Evolutionary conservation across 2,888 invertebrate species (phyloP), one percentile per base, ranked within the genome.

Genomic region (Clistopyga incitator): DNA sequence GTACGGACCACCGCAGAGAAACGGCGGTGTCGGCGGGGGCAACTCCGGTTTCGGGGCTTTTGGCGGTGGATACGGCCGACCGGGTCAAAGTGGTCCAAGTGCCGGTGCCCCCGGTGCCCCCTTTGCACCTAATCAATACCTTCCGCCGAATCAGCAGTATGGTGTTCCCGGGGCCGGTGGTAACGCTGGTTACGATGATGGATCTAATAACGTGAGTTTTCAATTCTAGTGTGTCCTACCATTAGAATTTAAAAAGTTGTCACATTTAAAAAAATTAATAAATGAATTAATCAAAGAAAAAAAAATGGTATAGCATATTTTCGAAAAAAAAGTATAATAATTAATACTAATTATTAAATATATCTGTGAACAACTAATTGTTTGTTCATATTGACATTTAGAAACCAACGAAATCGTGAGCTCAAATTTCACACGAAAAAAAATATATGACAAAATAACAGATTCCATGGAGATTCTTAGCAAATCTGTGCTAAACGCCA

Each of bases 121-220:
- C 76, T 86, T 72, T 59, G 86, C 84, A 42, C 72, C 82, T 64
- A 86, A 85, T 86, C 89, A 90, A 88, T 91, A 91, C 85, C 87
- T 90, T 75, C 90, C 91, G 47, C 90, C 91, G 56, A 89, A 90
- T 87, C 91, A 90, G 87, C 89, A 88, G 80, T 91, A 91, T 80
- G 90, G 88, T 1, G 87, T 88, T 42, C 90, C 90, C n/a, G 85
- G 85, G n/a, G 76, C 59, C n/a, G 70, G 67, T 18, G 76, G 71
- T 42, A 84, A 75, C 61, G 78, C 84, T 25, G 86, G 87, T 67
- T 89, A 89, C 82, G 88, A 86, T 71, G 88, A 89, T 65, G 87
- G 87, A 47, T 86, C 85, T 52, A 88, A 84, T 83, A 86, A 88
- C 82, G 91, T 89, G 76, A 89, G 87, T 88, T 80, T 54, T 18